Percentiles rank a stretch among this genome's conserved stretches.
phyloP scores from a whole-genome alignment of 2,888 invertebrate genomes.

The Heteropelma amictum region DNA sequence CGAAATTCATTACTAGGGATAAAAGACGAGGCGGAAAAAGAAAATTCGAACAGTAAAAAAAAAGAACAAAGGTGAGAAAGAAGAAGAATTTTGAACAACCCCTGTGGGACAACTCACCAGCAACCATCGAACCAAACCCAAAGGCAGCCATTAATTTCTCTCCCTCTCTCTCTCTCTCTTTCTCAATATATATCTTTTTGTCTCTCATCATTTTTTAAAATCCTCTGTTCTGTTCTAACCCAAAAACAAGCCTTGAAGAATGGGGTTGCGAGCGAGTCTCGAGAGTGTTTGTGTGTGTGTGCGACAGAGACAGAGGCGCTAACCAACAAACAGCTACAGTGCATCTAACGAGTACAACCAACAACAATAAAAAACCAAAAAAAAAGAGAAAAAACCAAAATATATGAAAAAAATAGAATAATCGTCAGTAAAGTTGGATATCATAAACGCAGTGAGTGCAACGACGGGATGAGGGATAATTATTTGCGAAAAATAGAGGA shows the following conservation, averaged over 20 bases:
- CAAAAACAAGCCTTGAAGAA: slow-evolving; percentile 74
- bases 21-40: neutral
- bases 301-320: slow-evolving; percentile 75
- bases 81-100: slow-evolving; percentile 74
- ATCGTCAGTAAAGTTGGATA: too few relatives aligned
- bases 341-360: slow-evolving; percentile 78
- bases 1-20: too few relatives aligned
- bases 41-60: slow-evolving; percentile 25
- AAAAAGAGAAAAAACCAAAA: slow-evolving; percentile 72
- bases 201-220: too few relatives aligned
- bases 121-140: slow-evolving; percentile 76
- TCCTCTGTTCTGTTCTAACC: slow-evolving; percentile 73
- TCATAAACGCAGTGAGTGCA: too few relatives aligned
- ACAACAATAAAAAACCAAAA: slow-evolving; percentile 77
- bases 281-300: slow-evolving; percentile 72
- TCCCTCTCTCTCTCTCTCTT: slow-evolving; percentile 26
- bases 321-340: slow-evolving; percentile 78
- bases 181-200: neutral
- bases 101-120: slow-evolving; percentile 77
- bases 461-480: too few relatives aligned
- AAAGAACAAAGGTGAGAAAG: slow-evolving; percentile 48
- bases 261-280: slow-evolving; percentile 74
- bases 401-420: neutral
- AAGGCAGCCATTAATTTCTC: slow-evolving; percentile 73
- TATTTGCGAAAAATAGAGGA: too few relatives aligned